phyloP scores from a whole-genome alignment of 2,113 vertebrate genomes.

The Tragelaphus strepsiceros region DNA sequence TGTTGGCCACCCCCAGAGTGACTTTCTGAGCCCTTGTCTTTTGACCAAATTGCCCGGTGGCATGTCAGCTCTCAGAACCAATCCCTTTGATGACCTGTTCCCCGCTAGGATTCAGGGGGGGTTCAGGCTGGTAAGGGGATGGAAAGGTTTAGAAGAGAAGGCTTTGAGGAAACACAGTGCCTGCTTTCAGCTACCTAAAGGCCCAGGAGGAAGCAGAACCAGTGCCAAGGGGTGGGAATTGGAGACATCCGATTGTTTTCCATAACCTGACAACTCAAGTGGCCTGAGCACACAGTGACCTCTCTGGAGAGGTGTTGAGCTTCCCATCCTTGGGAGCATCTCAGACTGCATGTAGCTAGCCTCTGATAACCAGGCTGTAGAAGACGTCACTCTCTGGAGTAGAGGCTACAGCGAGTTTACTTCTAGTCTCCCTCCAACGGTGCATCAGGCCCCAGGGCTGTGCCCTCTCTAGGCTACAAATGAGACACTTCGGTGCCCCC shows the following conservation, averaged over 20 bases:
- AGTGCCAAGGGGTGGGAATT: not conserved
- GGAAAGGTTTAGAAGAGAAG: not conserved
- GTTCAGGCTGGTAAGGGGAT: too few relatives aligned
- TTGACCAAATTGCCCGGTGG: not conserved
- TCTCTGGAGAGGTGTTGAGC: not conserved
- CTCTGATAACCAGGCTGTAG: not conserved
- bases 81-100: not conserved
- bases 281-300: not conserved
- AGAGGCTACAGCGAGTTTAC: not conserved
- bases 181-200: not conserved
- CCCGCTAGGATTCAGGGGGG: not conserved
- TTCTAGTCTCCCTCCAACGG: not conserved
- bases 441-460: not conserved
- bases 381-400: not conserved
- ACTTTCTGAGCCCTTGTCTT: not conserved
- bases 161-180: not conserved
- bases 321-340: not conserved
- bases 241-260: not conserved
- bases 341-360: not conserved
- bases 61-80: not conserved
- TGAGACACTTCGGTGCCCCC: not conserved
- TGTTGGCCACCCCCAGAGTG: not conserved
- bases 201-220: not conserved
- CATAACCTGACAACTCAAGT: not conserved
- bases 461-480: not conserved